phyloP scores from a whole-genome alignment of 2,888 invertebrate species.

The Glaucopsyche alexis region DNA sequence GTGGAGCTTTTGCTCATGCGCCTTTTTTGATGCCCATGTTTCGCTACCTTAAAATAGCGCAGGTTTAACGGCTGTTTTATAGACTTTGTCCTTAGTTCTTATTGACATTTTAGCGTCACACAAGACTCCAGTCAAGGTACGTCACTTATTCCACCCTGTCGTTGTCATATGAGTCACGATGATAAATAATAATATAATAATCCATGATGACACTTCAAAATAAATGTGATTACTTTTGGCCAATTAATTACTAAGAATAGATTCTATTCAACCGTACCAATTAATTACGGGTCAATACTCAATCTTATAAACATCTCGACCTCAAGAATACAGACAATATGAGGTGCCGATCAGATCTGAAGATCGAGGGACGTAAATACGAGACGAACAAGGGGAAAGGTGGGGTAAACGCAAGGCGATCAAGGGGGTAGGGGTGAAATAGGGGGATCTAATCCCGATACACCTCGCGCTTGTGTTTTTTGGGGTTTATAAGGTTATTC shows the following conservation, averaged over 20 bases:
- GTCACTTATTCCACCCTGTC: no score
- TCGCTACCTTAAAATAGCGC: no score
- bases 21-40: no score
- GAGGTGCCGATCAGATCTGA: slow-evolving; percentile 11
- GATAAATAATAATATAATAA: no score
- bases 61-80: no score
- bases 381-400: background rate
- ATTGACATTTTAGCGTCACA: no score
- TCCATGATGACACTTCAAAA: no score
- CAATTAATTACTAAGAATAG: background rate
- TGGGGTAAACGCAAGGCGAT: background rate
- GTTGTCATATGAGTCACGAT: no score
- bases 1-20: no score
- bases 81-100: no score
- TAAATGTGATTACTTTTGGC: background rate
- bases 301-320: background rate
- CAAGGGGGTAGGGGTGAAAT: background rate
- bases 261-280: background rate
- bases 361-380: background rate
- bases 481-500: slow-evolving; percentile 8
- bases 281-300: background rate
- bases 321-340: slow-evolving; percentile 13
- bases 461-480: slow-evolving; percentile 15
- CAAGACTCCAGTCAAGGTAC: no score
- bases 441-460: background rate